Percentiles rank a stretch among this genome's conserved stretches.
These are phyloP conservation scores for Arvicanthis niloticus DNA, from an alignment of 2,113 vertebrate genomes.

Conservation along the genomic window DNA sequence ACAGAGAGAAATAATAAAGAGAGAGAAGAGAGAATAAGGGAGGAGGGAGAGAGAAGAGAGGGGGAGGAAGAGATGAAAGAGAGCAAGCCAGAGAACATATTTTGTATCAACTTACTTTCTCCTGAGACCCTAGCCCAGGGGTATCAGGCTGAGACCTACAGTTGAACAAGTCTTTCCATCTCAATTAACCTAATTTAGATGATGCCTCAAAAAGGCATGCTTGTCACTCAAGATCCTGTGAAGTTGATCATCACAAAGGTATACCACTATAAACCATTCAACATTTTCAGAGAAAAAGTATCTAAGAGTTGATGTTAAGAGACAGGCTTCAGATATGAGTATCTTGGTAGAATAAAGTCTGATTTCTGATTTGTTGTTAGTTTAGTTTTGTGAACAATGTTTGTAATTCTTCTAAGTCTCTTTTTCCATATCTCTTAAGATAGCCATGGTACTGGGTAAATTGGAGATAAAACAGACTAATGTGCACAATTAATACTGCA, in stretches of 20 bases:
- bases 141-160: not conserved
- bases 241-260: not conserved
- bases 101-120: not conserved
- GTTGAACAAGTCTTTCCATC: not conserved
- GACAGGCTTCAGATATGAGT: not conserved
- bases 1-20: not conserved
- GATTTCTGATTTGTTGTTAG: not conserved
- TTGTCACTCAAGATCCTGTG: not conserved
- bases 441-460: not conserved
- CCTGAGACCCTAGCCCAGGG: not conserved
- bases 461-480: slow-evolving; percentile 7
- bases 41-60: not conserved
- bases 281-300: not conserved
- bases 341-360: not conserved
- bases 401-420: not conserved
- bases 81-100: not conserved
- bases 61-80: not conserved
- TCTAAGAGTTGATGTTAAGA: not conserved
- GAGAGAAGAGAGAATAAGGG: not conserved
- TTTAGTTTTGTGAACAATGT: not conserved
- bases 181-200: not conserved
- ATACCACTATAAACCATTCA: not conserved
- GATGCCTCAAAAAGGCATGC: not conserved
- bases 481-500: not conserved
- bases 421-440: not conserved